phyloP scores from a whole-genome alignment of 2,797 vertebrate genomes.

The Cryptoblepharus egeriae region DNA sequence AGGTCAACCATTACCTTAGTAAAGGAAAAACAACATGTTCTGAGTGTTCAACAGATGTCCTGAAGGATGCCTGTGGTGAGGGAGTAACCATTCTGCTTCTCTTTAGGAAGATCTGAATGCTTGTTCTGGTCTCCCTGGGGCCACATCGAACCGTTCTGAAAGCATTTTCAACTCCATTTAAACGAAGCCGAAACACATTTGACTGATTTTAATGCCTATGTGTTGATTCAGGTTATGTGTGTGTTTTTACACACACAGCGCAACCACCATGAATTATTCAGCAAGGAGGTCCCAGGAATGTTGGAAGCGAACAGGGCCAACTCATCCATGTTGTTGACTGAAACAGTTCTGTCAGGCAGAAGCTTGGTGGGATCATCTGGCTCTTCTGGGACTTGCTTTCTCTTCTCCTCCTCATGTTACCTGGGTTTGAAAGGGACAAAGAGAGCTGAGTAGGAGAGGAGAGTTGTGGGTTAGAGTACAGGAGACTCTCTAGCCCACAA shows the following conservation, averaged over 20 bases:
- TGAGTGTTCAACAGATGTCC: constrained; percentile 70
- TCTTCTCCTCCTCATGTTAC: too few relatives aligned
- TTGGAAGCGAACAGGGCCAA: neutral
- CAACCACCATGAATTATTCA: constrained; percentile 48
- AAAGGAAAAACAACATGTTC: constrained; percentile 36
- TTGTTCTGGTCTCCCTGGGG: constrained; percentile 63
- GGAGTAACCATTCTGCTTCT: constrained; percentile 58
- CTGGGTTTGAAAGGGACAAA: too few relatives aligned
- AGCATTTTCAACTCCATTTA: constrained; percentile 65
- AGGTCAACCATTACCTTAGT: constrained; percentile 62
- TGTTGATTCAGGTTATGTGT: constrained; percentile 58
- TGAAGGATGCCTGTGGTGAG: constrained; percentile 50
- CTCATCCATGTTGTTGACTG: too few relatives aligned
- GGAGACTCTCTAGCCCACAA: too few relatives aligned
- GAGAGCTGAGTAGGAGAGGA: too few relatives aligned
- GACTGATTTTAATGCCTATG: constrained; percentile 53
- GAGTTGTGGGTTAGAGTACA: too few relatives aligned
- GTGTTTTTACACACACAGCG: constrained; percentile 41
- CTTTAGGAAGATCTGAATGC: constrained; percentile 53
- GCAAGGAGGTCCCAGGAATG: constrained; percentile 7
- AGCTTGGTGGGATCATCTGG: too few relatives aligned
- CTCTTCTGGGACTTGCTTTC: too few relatives aligned
- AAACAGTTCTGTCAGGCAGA: too few relatives aligned
- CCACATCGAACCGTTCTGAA: constrained; percentile 61
- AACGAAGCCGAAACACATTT: constrained; percentile 62